A percentile compares a stretch with the other conserved stretches of the same genome.
Evolutionary conservation across 2,797 vertebrate species (phyloP).

Genomic region (Philypnodon macrostomus): DNA sequence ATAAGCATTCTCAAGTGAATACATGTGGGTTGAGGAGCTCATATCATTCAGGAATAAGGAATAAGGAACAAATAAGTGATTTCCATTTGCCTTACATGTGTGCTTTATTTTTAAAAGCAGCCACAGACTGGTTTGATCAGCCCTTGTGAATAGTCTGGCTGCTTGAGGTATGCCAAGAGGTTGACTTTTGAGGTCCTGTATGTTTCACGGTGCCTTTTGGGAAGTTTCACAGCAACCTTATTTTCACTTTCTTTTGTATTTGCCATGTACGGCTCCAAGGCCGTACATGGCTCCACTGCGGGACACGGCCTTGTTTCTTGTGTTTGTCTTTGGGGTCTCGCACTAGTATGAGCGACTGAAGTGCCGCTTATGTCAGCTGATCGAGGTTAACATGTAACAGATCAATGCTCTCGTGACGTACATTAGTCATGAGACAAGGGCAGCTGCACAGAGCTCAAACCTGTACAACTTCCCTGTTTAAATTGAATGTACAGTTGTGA

Average conservation of each 20-base stretch:
- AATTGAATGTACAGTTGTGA: constrained; percentile 4
- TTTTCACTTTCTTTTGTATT: constrained; percentile 43
- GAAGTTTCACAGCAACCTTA: constrained; percentile 21
- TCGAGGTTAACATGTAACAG: constrained; percentile 40
- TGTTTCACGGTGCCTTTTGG: constrained; percentile 5
- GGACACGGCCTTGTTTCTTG: constrained; percentile 46
- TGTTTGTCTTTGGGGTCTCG: constrained; percentile 61
- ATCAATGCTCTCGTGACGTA: constrained; percentile 47
- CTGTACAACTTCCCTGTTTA: constrained; percentile 8
- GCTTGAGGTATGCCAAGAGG: constrained; percentile 5
- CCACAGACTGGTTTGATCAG: constrained; percentile 11
- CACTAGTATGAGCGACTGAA: constrained; percentile 42
- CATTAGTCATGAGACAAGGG: constrained; percentile 16
- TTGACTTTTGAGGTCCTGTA: constrained; percentile 1
- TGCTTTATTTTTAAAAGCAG: constrained; percentile 5
- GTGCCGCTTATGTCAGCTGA: constrained; percentile 21
- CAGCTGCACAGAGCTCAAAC: constrained; percentile 2
- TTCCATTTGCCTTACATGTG: background rate
- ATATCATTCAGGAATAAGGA: no score
- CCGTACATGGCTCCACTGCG: constrained; percentile 27
- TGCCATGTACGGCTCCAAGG: constrained; percentile 69
- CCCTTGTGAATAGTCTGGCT: constrained; percentile 6
- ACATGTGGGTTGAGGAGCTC: no score
- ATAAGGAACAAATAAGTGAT: no score
- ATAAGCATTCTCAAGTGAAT: no score